phyloP scores from a whole-genome alignment of 2,888 invertebrate genomes.

The Dicycla oo region DNA sequence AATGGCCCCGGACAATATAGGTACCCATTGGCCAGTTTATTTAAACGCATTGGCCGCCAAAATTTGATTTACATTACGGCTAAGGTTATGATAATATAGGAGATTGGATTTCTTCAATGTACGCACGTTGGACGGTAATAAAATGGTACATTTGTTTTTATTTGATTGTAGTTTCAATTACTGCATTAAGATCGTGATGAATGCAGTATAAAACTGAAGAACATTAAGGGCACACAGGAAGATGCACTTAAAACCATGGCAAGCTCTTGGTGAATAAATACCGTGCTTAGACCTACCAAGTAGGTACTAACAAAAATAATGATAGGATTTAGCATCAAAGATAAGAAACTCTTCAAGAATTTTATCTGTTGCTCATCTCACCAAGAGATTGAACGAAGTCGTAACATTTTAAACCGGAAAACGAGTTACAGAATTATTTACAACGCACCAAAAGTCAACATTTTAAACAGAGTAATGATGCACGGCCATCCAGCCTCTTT shows the following conservation, averaged over 20 bases:
- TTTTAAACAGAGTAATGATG: slow-evolving; percentile 59
- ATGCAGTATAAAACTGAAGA: slow-evolving; percentile 28
- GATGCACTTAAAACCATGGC: too few relatives aligned
- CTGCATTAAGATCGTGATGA: slow-evolving; percentile 35
- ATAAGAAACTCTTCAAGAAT: not conserved
- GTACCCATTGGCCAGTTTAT: slow-evolving; percentile 67
- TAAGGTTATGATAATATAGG: slow-evolving; percentile 64
- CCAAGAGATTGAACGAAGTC: slow-evolving; percentile 28
- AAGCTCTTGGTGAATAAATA: too few relatives aligned
- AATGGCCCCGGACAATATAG: slow-evolving; percentile 61
- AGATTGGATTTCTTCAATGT: slow-evolving; percentile 52
- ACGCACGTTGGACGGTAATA: slow-evolving; percentile 39
- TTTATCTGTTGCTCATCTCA: slow-evolving; percentile 9
- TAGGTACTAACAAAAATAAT: not conserved
- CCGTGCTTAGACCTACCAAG: not conserved
- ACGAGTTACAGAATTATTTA: slow-evolving; percentile 53
- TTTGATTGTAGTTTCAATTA: slow-evolving; percentile 55
- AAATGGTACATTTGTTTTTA: slow-evolving; percentile 48
- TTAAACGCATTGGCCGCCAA: slow-evolving; percentile 74
- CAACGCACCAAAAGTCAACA: slow-evolving; percentile 54
- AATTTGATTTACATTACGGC: slow-evolving; percentile 72
- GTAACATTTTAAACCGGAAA: slow-evolving; percentile 23
- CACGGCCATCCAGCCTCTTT: slow-evolving; percentile 53
- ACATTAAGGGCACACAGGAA: too few relatives aligned
- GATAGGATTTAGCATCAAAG: not conserved